Evolutionary conservation across 2,113 vertebrate genomes (phyloP), one percentile per base, ranked within the genome.

Genomic region (Mastomys natalensis): DNA sequence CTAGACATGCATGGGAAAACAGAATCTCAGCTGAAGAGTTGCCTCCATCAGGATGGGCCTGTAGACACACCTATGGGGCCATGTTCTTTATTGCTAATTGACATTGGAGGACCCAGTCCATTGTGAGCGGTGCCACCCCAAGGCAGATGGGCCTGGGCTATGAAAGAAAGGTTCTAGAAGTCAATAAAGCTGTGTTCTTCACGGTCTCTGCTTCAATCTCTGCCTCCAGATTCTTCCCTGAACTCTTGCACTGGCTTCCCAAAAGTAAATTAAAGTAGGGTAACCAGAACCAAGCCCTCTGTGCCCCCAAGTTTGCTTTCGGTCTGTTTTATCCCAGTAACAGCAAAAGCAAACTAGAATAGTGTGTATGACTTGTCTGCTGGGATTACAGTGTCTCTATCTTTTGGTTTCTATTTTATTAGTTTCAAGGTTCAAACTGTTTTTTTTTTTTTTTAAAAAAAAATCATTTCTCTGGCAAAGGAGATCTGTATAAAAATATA

Each of bases 331-430:
- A 64, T 19, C 15, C 3, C 55, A 43, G 55, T 40, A 9, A 43
- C 55, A 16, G 55, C 15, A 26, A 26, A 84, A 19, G 13, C 40
- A 85, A 64, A 31, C n/a, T 31, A 64, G n/a, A 62, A 2, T 43
- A 43, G 11, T 29, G 53, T 81, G 9, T 66, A 68, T 87, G 58
- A 48, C 78, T 84, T 51, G 7, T 93, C 91, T 93, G 40, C 58
- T 89, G 87, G 89, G 87, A 91, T 87, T 86, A 94, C 24, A 60
- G 9, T 91, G 85, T 76, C 90, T 95, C 80, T 90, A 19, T 70
- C 58, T 89, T 95, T 89, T n/a, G 31, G 2, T 73, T 95, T 91
- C 48, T 31, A 87, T 94, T 94, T 95, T 55, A 68, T 94, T 95
- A 45, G n/a, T 89, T 95, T 81, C 92, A 58, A 66, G 77, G 37